Conservation (phyloP, 2,113 vertebrate genomes). For the Ariopsis seemanni region DNA sequence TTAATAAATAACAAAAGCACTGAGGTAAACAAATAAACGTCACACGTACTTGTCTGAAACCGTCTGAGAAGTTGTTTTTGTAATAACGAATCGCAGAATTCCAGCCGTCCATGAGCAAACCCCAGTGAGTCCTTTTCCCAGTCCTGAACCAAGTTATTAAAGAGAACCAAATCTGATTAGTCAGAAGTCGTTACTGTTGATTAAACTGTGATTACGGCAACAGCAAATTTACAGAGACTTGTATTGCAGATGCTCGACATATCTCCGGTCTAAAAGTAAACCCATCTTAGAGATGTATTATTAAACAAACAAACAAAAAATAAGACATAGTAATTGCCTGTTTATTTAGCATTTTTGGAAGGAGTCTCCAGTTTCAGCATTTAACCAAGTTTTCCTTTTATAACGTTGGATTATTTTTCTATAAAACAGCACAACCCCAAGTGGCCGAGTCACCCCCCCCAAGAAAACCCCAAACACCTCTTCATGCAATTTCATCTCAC, state of each 20-base stretch:
- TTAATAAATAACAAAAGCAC: not conserved
- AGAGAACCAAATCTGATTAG: constrained; percentile 6
- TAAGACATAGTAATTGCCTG: not conserved
- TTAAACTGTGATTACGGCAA: not conserved
- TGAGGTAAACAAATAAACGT: not conserved
- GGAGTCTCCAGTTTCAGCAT: not conserved
- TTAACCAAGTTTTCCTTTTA: not conserved
- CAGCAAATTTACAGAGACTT: not conserved
- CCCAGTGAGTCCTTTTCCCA: constrained; percentile 92
- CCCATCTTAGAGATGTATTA: not conserved
- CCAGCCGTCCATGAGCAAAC: constrained; percentile 95
- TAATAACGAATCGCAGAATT: constrained; percentile 96
- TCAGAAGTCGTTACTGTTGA: not conserved
- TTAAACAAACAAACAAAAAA: too few relatives aligned
- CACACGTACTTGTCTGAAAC: constrained; percentile 88
- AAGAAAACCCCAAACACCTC: too few relatives aligned
- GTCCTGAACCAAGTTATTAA: constrained; percentile 74
- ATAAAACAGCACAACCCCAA: not conserved
- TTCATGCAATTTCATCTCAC: too few relatives aligned
- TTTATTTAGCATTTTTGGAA: not conserved
- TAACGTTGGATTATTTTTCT: not conserved
- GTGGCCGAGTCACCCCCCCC: not conserved
- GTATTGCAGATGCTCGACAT: not conserved
- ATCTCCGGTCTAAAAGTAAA: not conserved
- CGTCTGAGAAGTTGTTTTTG: constrained; percentile 98